Evolutionary conservation across 2,797 vertebrate genomes (phyloP), one percentile per base, ranked within the genome.

Genomic region (Halcyon smyrnensis): DNA sequence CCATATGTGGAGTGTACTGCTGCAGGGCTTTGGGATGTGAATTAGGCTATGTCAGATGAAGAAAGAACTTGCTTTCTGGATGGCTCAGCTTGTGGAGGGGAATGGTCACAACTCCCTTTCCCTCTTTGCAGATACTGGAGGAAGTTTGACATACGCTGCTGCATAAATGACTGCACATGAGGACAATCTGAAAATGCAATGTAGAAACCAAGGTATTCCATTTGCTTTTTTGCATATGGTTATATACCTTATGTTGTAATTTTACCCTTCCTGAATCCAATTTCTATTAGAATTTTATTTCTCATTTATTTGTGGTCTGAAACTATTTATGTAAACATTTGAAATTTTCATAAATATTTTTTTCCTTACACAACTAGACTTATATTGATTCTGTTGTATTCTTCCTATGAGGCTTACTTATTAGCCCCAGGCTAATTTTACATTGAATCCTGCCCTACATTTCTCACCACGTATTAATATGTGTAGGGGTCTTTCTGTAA

Each of bases 1-100:
- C 15, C 1, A 13, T 39, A 70, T 3, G 3, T 1, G 3, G 23
- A 41, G 20, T 1, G 1, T 1, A 4, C 21, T 67, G 27, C 30
- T 67, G 39, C 39, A 74, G 53, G 32, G 24, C 8, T 54, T 87
- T 84, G 12, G 36, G 32, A 50, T 45, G 15, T 34, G 51, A 64
- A 39, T 51, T 41, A 24, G 27, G 23, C 63, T 70, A 19, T 39
- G 30, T 36, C 69, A 37, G 34, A 24, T 51, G 20, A 83, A 83
- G 37, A 46, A 24, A 30, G 84, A 71, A 57, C 37, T 70, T 59
- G 27, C 50, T 80, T 94, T 88, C 60, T 69, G 24, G 7, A 17
- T 65, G 39, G 28, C 17, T 87, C 43, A 86, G 43, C 1, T 2
- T 46, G 23, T 25, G 28, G n/a, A 83, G 60, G 37, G 19, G 28